phyloP scores from a whole-genome alignment of 2,888 invertebrate species.

The Cerastis leucographa region DNA sequence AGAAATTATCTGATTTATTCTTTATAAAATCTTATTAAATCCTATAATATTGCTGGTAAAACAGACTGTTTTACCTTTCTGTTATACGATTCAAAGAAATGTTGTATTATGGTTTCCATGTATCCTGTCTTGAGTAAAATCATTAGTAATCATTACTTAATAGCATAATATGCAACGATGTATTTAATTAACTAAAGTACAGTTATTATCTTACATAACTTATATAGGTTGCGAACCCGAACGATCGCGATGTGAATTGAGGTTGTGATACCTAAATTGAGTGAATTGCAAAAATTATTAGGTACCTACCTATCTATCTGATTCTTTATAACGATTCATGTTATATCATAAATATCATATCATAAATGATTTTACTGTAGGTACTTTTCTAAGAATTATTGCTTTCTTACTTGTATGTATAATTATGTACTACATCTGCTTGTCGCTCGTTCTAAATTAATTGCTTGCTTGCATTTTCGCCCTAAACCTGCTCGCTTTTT shows the following conservation, averaged over 20 bases:
- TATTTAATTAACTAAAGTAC: neutral
- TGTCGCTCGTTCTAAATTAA: slow-evolving; percentile 21
- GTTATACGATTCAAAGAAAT: neutral
- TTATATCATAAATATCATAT: slow-evolving; percentile 20
- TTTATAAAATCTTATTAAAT: neutral
- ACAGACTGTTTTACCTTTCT: too few species aligned
- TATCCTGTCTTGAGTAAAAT: slow-evolving; percentile 11
- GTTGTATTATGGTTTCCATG: neutral
- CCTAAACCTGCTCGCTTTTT: neutral
- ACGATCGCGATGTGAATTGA: slow-evolving; percentile 5
- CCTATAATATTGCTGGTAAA: neutral
- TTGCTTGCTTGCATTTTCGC: slow-evolving; percentile 22
- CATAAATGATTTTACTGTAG: slow-evolving; percentile 2
- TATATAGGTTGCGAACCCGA: slow-evolving; percentile 13
- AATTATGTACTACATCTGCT: slow-evolving; percentile 2
- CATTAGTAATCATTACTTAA: neutral
- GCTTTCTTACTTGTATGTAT: neutral
- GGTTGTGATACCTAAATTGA: slow-evolving; percentile 24
- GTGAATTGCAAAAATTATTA: slow-evolving; percentile 2
- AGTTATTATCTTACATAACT: slow-evolving; percentile 10
- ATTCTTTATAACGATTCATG: neutral
- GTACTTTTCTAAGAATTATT: slow-evolving; percentile 1
- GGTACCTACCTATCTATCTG: slow-evolving; percentile 17
- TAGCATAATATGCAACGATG: slow-evolving; percentile 25
- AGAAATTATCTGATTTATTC: neutral